Evolutionary conservation across 2,888 invertebrate genomes (phyloP), one percentile per base, ranked within the genome.

Genomic region (Punctoribates punctum): DNA sequence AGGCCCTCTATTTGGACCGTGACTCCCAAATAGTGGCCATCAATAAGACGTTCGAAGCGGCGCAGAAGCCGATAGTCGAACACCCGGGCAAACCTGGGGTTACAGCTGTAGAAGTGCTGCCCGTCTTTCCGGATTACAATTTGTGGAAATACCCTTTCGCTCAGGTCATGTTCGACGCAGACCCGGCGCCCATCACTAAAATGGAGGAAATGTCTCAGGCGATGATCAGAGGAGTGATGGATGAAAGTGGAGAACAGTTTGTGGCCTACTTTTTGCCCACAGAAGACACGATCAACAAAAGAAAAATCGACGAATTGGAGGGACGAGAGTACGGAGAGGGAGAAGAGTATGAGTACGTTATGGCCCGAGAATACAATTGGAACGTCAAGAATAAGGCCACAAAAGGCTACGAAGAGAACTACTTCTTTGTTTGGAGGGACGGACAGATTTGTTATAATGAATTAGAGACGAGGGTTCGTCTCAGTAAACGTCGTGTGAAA

Each of bases 181-280:
- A 99, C 86, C 98, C 98, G 13, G 95, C 97, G 8, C 96, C 96
- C 0, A 77, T 67, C 13, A 78, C 77, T 20, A 75, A 78, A 73
- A 75, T 74, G 81, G 96, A 97, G 84, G 95, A 96, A 83, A 97
- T 98, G 96, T 96, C 96, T 38, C 96, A 98, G 85, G 98, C 97
- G 82, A 96, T 98, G 95, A 97, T 98, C 85, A 93, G 94, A 84
- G 99, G 98, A 90, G 97, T 99, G 83, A 96, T 96, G 91, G 98
- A 99, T 83, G 96, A 96, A 85, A 95, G 94, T 82, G 97, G 98
- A 27, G 96, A 98, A 85, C 97, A 98, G 85, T 99, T 98, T 85
- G 98, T 99, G 0, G 98, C 97, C 0, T 98, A 99, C 85, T 99
- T 99, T 86, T 85, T 98, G 79, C 99, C 99, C 0, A 92, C 94